Base-by-base conservation (phyloP, 2,888 invertebrate genomes). In the Gisinianus flammeolus region DNA sequence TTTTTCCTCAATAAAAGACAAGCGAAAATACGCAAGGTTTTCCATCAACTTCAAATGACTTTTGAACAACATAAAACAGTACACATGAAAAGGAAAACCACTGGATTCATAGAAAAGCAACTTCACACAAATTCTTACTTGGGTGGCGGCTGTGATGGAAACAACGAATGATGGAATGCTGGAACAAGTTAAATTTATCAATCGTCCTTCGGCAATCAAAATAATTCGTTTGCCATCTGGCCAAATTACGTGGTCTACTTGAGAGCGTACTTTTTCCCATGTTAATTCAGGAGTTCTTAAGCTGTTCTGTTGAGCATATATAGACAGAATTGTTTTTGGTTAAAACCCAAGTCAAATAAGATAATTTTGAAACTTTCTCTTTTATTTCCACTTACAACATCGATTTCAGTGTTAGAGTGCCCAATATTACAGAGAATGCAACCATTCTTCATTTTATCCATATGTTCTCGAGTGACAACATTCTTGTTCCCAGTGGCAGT, bases 191-290 rank as follows among this genome's bases (percentile, higher is more conserved):
- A 96, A 90, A 90, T 98, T 98, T 72, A 98, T 97, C 72, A 98
- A 90, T 4, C 98, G 91, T 54, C 98, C 98, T 89, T 97, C 97
- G 0, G 97, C 97, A 80, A 97, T 89, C 24, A 97, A 89, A 75
- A 97, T 94, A 84, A 98, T 95, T 80, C 97, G 91, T 88, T 97
- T 98, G 80, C 97, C 96, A 88, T 95, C 96, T 12, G 97, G 97
- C 97, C 97, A 98, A 85, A 98, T 96, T 83, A 98, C 95, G 88
- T 98, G 98, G 89, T 98, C 98, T 64, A 98, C 98, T 89, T 98
- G 97, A 33, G 97, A 96, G 74, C 98, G 90, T 0, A 98, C 97
- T 86, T 96, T 93, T 88, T 98, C 98, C 98, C 98, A 98, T 77
- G 96, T 93, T 85, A 98, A 88, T 86, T 98, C 98, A 0, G 96